Conservation (phyloP, 2,888 invertebrate species). For the Litoditis marina region DNA sequence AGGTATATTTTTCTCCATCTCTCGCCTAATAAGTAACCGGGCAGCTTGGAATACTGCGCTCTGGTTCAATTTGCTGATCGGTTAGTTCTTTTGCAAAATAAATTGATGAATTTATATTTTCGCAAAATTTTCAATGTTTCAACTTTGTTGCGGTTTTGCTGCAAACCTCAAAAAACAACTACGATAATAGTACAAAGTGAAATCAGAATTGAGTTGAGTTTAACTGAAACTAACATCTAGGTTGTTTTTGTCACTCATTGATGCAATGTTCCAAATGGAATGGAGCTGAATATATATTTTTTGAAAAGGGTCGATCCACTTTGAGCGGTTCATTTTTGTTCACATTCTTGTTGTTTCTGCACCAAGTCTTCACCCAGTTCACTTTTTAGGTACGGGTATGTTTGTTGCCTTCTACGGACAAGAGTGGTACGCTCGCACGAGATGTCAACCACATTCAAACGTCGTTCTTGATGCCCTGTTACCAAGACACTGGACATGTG, state of each 20-base stretch:
- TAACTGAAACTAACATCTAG: too few relatives aligned
- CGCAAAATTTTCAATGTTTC: too few relatives aligned
- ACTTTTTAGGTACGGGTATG: conserved; percentile 54
- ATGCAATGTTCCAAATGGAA: too few relatives aligned
- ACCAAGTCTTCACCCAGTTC: too few relatives aligned
- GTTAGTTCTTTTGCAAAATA: conserved; percentile 61
- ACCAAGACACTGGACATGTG: conserved; percentile 49
- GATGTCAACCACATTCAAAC: conserved; percentile 36
- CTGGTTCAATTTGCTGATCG: conserved; percentile 78
- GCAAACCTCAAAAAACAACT: too few relatives aligned
- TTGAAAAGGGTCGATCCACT: too few relatives aligned
- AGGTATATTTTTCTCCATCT: conserved; percentile 64
- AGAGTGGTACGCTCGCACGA: conserved; percentile 76
- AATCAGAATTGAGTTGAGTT: neutral
- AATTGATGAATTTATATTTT: too few relatives aligned
- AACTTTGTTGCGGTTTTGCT: too few relatives aligned
- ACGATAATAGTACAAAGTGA: neutral
- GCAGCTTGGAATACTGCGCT: conserved; percentile 76
- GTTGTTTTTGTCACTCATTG: too few relatives aligned
- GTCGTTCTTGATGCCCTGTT: conserved; percentile 34
- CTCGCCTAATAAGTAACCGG: conserved; percentile 63
- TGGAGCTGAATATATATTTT: too few relatives aligned
- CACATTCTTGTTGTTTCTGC: too few relatives aligned
- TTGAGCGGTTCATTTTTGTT: too few relatives aligned
- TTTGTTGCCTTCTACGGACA: conserved; percentile 57